phyloP scores from a whole-genome alignment of 2,888 invertebrate species.

The Urechis unicinctus region DNA sequence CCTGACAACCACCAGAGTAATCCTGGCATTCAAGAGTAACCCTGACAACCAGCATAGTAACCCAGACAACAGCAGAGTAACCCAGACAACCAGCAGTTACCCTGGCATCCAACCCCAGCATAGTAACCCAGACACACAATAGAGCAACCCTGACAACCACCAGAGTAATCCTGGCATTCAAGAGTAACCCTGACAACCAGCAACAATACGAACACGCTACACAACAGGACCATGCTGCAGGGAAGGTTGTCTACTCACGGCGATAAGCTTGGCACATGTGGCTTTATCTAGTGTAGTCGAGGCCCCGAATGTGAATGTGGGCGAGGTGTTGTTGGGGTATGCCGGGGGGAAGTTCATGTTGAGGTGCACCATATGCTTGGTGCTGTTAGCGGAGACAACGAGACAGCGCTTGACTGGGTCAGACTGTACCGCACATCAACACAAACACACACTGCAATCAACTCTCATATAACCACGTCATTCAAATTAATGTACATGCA shows the following conservation, averaged over 20 bases:
- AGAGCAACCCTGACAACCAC: too few relatives aligned
- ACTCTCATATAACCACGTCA: too few relatives aligned
- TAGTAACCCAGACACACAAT: too few relatives aligned
- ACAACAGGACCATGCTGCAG: too few relatives aligned
- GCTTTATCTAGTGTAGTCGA: constrained; percentile 65
- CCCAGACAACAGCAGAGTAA: neutral
- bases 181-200: neutral
- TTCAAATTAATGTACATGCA: too few relatives aligned
- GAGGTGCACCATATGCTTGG: constrained; percentile 27
- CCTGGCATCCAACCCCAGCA: too few relatives aligned
- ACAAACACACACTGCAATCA: neutral
- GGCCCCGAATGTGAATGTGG: constrained; percentile 63
- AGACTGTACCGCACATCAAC: constrained; percentile 52
- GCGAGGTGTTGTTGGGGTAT: constrained; percentile 65
- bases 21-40: too few relatives aligned
- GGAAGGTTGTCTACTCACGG: too few relatives aligned
- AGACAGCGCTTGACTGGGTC: constrained; percentile 59
- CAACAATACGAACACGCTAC: too few relatives aligned
- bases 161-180: too few relatives aligned
- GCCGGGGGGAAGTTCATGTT: constrained; percentile 65
- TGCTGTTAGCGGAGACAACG: constrained; percentile 57
- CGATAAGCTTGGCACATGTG: constrained; percentile 68
- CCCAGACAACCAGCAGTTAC: too few relatives aligned
- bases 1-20: too few relatives aligned
- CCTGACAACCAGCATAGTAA: neutral